Percentiles rank a stretch among this genome's conserved stretches.
Conservation (phyloP, 2,113 vertebrate species). For the Platycercus adscitus region DNA sequence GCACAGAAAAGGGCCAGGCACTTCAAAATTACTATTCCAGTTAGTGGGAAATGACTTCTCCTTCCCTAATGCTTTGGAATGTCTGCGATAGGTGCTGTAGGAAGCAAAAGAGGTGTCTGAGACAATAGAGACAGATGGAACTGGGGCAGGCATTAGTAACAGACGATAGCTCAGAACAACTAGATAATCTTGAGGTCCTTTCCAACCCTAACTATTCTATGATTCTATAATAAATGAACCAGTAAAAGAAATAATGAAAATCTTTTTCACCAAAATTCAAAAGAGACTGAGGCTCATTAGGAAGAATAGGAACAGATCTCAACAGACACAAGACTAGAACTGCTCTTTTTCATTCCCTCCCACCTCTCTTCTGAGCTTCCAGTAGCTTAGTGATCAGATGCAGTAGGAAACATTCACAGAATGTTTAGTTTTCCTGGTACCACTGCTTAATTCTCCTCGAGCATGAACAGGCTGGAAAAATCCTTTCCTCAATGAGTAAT, state of each 20-base stretch:
- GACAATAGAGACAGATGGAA: not conserved
- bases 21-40: not conserved
- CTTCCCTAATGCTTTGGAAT: not conserved
- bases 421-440: not conserved
- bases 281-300: not conserved
- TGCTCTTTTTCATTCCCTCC: constrained; percentile 5
- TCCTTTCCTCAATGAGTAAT: not conserved
- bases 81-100: not conserved
- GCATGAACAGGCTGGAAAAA: not conserved
- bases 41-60: not conserved
- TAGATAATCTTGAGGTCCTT: too few relatives aligned
- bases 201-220: too few relatives aligned
- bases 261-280: not conserved
- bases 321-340: not conserved
- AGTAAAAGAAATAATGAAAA: not conserved
- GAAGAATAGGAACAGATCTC: not conserved
- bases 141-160: not conserved
- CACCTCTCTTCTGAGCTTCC: not conserved
- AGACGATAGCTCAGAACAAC: not conserved
- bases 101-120: not conserved
- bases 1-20: not conserved
- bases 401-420: not conserved
- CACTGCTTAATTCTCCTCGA: not conserved
- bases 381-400: not conserved
- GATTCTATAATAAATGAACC: not conserved